Evolutionary conservation across 23 tunicate genomes (phyloP).

Genomic region (Oikopleura vanhoeffeni): DNA sequence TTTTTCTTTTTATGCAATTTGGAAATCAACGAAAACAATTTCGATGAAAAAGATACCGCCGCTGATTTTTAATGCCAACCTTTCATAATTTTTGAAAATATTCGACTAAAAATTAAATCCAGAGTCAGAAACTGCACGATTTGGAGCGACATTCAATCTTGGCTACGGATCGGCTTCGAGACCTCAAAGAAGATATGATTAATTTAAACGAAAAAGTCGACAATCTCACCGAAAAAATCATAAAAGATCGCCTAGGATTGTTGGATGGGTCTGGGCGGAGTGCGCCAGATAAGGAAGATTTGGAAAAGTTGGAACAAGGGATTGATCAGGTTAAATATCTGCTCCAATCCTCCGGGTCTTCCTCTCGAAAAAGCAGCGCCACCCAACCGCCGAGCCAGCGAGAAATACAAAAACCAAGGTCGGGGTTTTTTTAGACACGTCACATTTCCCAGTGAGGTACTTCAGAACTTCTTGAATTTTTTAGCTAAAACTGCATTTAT

Average conservation of each 20-base stretch:
- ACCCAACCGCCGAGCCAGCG: no score
- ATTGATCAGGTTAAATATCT: not conserved
- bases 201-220: constrained; percentile 1
- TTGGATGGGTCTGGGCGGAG: not conserved
- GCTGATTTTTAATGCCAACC: no score
- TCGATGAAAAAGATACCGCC: no score
- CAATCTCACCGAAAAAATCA: not conserved
- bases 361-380: no score
- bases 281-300: not conserved
- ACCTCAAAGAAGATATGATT: not conserved
- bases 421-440: no score
- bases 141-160: not conserved
- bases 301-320: not conserved
- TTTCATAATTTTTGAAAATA: not conserved
- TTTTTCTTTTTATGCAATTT: no score
- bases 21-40: no score
- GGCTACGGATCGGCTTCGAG: constrained; percentile 7
- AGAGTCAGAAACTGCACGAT: not conserved
- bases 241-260: not conserved
- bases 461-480: no score
- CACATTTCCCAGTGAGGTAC: no score
- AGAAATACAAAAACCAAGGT: no score
- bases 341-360: no score
- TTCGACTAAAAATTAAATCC: not conserved
- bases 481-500: no score